Evolutionary conservation across 1,140 invertebrate species (phyloP), one percentile per base, ranked within the genome.

Genomic region (Eurosta solidaginis): DNA sequence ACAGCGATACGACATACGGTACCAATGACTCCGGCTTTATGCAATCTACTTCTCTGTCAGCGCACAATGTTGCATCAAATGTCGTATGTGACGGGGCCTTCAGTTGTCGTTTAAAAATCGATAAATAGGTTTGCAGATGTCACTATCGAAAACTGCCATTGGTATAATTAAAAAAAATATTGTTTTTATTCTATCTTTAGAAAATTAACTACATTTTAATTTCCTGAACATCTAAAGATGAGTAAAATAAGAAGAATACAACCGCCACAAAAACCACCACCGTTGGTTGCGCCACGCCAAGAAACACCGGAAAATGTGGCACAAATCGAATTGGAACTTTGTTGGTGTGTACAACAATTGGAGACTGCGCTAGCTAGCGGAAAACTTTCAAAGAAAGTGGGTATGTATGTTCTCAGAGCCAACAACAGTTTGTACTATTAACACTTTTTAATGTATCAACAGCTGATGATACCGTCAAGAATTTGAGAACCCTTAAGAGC

Each of bases 301-400:
- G 83, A 80, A 7, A 50, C 79, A 1, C 85, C 87, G 47, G 91
- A 92, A 84, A 88, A 89, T 1, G 90, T 91, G n/a, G 88, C 90
- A 82, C 91, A 92, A 82, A 94, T 94, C 84, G 92, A 94, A 84
- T 79, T 93, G 22, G 93, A 94, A 84, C 84, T 94, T 22, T 93
- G 91, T 82, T 94, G 93, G 93, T 94, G 93, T 81, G 92, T 94
- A 75, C 92, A 94, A 81, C 92, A 94, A 79, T 83, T 94, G 68
- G 90, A 94, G 84, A 85, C 80, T 33, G 89, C 89, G 7, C 86
- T 94, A 40, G 82, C 82, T 17, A 89, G 89, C 17, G 90, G 90
- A 49, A 93, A 93, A 82, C 87, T 93, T 25, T 90, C 89, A 68
- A 89, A 91, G 90, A 93, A 89, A 83, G 90, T 92, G 88, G 82